Percentiles rank a stretch among this genome's conserved stretches.
These are phyloP conservation scores for Vanacampus margaritifer DNA, from an alignment of 2,113 vertebrate genomes.

Conservation along the genomic window DNA sequence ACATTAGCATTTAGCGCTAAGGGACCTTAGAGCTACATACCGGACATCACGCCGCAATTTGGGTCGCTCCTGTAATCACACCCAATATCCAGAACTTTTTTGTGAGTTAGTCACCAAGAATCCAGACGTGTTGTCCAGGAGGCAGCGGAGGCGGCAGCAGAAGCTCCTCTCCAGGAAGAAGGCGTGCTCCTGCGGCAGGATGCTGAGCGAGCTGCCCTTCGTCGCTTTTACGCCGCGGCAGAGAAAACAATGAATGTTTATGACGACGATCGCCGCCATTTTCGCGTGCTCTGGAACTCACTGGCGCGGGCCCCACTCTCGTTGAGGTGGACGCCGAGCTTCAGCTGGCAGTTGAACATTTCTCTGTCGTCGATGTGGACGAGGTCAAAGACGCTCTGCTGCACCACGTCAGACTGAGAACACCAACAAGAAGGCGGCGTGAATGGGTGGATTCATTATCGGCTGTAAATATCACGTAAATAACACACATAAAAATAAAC, in stretches of 20 bases:
- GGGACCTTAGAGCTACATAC: too few species aligned
- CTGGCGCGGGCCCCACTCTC: neutral
- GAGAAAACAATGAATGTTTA: conserved; percentile 55
- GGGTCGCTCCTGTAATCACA: too few species aligned
- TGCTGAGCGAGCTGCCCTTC: conserved; percentile 13
- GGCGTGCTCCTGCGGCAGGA: conserved; percentile 74
- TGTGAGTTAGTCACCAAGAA: conserved; percentile 67
- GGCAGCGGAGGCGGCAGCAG: conserved; percentile 78
- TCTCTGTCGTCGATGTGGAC: conserved; percentile 75
- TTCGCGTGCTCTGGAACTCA: too few species aligned
- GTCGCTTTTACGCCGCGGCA: conserved; percentile 40
- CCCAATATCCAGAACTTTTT: neutral
- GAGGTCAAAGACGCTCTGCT: conserved; percentile 75
- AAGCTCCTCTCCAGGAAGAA: conserved; percentile 79
- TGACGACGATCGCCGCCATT: neutral
- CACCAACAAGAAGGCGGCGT: neutral
- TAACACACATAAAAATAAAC: too few species aligned
- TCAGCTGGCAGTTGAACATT: conserved; percentile 60
- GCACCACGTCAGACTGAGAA: conserved; percentile 73
- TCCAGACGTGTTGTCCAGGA: conserved; percentile 79
- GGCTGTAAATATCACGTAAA: too few species aligned
- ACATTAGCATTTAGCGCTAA: neutral
- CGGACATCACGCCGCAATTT: too few species aligned
- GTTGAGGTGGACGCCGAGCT: conserved; percentile 48
- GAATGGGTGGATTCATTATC: too few species aligned